phyloP scores from a whole-genome alignment of 2,113 vertebrate species.

The Pteropus alecto region DNA sequence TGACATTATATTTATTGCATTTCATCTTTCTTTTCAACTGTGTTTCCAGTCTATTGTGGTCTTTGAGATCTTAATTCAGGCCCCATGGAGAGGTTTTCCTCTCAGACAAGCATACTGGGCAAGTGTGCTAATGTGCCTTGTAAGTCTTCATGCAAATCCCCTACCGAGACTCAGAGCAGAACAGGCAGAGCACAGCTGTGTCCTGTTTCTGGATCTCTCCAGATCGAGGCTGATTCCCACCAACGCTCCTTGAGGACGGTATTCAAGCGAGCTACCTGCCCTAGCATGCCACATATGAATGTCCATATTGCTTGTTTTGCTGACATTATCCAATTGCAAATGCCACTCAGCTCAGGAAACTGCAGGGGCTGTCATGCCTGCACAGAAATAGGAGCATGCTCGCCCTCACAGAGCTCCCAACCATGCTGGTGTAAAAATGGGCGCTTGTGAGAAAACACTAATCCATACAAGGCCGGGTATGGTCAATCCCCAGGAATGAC shows the following conservation, averaged over 20 bases:
- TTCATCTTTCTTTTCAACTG: background rate
- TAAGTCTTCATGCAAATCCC: background rate
- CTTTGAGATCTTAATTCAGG: background rate
- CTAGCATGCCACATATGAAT: background rate
- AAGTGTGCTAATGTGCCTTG: background rate
- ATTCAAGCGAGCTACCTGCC: background rate
- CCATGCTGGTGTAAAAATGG: rapidly evolving
- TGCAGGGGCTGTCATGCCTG: background rate
- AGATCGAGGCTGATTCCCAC: background rate
- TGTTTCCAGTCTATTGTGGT: background rate
- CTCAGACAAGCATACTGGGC: background rate
- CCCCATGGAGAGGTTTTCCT: background rate
- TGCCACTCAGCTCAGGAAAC: background rate
- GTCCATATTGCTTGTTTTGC: background rate
- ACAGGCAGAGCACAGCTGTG: background rate
- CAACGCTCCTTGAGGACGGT: rapidly evolving
- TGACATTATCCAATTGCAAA: background rate
- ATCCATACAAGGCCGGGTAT: background rate
- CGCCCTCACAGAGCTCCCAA: background rate
- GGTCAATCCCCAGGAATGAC: too few species aligned
- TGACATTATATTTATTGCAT: background rate
- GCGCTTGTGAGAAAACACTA: background rate
- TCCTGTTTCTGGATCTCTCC: background rate
- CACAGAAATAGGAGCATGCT: background rate
- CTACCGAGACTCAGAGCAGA: background rate